Percentiles rank a stretch among this genome's conserved stretches.
phyloP scores from a whole-genome alignment of 2,888 invertebrate species.

The Sceliomorpha sp. region DNA sequence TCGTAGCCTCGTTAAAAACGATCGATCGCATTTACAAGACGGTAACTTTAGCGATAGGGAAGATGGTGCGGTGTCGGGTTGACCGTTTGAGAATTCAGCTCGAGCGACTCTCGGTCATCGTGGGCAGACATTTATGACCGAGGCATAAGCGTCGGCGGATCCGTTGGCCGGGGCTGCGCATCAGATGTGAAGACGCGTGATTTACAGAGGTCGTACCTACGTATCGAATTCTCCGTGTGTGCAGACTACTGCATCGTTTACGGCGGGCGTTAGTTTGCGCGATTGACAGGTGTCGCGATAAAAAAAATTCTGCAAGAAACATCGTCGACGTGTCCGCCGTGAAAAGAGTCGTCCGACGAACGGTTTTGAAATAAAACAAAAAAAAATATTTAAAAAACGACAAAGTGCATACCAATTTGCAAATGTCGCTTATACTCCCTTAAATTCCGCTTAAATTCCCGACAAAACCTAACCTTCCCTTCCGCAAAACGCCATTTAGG shows the following conservation, averaged over 20 bases:
- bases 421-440: too few species aligned
- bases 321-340: conserved; percentile 26
- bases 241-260: conserved; percentile 39
- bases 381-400: not conserved
- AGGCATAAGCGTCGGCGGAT: conserved; percentile 28
- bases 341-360: conserved; percentile 31
- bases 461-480: too few species aligned
- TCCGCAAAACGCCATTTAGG: too few species aligned
- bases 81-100: too few species aligned
- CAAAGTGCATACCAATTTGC: too few species aligned
- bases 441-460: too few species aligned
- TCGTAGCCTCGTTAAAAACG: too few species aligned
- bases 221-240: conserved; percentile 27
- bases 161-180: conserved; percentile 19
- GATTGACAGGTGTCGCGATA: conserved; percentile 47
- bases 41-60: too few species aligned
- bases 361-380: too few species aligned
- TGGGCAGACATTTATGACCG: conserved; percentile 43
- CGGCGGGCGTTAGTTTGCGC: conserved; percentile 35
- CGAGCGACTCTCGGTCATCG: conserved; percentile 13
- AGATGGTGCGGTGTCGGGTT: too few species aligned
- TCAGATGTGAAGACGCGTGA: conserved; percentile 42
- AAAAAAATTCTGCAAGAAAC: conserved; percentile 19
- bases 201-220: conserved; percentile 44
- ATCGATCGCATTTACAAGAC: too few species aligned